Percentiles rank a stretch among this genome's conserved stretches.
Evolutionary conservation across 2,797 vertebrate species (phyloP).

Genomic region (Bryconaethiops microstoma): DNA sequence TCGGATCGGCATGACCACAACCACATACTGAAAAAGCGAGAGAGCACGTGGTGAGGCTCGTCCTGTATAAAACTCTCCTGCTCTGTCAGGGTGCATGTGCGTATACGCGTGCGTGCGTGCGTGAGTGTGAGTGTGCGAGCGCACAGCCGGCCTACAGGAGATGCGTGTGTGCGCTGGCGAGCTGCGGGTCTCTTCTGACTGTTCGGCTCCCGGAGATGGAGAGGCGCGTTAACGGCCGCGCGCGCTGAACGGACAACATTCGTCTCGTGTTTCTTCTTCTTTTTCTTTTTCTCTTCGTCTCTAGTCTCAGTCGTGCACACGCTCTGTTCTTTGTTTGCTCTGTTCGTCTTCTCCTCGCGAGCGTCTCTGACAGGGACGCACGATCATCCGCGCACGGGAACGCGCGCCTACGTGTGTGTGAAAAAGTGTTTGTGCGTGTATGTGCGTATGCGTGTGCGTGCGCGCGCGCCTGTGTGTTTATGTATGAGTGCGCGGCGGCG

Average conservation of each 20-base stretch:
- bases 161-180: constrained; percentile 78
- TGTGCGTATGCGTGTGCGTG: not conserved
- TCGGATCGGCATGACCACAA: constrained; percentile 68
- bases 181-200: constrained; percentile 53
- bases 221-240: constrained; percentile 58
- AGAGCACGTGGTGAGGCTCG: constrained; percentile 79
- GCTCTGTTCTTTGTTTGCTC: too few relatives aligned
- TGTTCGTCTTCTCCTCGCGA: not conserved
- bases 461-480: constrained; percentile 7
- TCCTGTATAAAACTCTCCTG: constrained; percentile 77
- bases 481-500: not conserved
- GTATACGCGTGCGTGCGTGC: not conserved
- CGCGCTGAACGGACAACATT: constrained; percentile 40
- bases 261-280: not conserved
- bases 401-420: not conserved
- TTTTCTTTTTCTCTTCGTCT: not conserved
- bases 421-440: not conserved
- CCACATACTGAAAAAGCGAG: constrained; percentile 74
- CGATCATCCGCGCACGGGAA: constrained; percentile 1
- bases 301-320: not conserved
- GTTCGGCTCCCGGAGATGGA: constrained; percentile 67
- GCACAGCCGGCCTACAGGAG: constrained; percentile 68
- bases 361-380: too few relatives aligned
- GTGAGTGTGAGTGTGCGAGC: not conserved
- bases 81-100: constrained; percentile 38